These are phyloP conservation scores for Cossypha dichroa DNA, from an alignment of 2,797 vertebrate species.

Conservation along the genomic window DNA sequence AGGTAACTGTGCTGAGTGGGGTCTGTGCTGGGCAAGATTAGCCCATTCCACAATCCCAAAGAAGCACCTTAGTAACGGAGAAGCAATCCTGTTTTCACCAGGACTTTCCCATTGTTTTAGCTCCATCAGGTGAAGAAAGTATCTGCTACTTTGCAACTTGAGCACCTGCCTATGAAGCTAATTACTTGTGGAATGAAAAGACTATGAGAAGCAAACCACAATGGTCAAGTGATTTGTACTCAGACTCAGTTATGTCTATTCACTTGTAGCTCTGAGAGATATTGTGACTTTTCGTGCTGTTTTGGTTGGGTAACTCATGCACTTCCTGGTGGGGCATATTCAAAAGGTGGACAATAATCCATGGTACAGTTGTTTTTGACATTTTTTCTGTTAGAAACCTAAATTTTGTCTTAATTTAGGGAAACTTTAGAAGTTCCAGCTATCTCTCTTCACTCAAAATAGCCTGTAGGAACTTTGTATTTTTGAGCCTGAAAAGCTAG, in stretches of 20 bases:
- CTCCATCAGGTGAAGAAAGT: neutral
- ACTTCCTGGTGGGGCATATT: neutral
- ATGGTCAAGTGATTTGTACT: neutral
- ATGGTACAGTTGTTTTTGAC: neutral
- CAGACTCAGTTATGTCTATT: neutral
- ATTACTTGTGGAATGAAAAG: neutral
- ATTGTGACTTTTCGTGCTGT: neutral
- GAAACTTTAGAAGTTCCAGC: neutral
- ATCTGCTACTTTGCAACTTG: neutral
- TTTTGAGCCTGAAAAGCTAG: neutral
- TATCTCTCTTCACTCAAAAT: neutral
- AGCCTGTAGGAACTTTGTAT: neutral
- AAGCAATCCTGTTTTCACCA: neutral
- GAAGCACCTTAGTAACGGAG: neutral
- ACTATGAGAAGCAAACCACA: neutral
- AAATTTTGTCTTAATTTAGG: neutral
- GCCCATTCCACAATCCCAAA: neutral
- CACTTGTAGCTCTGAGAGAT: neutral
- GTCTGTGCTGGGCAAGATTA: neutral
- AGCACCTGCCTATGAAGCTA: neutral
- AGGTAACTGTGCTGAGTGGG: neutral
- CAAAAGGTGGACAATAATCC: neutral
- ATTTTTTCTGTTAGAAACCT: neutral
- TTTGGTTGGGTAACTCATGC: neutral
- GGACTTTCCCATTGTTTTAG: neutral